Percentiles rank a stretch among this genome's conserved stretches.
These are phyloP conservation scores for Sisyra terminalis DNA, from an alignment of 2,888 invertebrate genomes.

Conservation along the genomic window DNA sequence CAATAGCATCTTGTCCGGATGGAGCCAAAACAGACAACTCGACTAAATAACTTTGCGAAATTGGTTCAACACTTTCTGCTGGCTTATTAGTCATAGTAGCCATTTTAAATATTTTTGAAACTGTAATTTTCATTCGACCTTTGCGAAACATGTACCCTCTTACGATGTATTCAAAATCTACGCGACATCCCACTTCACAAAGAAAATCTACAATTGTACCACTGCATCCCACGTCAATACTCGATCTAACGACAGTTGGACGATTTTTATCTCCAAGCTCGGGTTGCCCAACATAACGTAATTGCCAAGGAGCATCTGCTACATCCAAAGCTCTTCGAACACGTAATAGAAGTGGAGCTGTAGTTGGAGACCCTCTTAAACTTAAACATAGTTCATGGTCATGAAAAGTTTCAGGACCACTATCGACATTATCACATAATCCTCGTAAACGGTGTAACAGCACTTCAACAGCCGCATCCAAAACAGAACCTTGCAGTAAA, in stretches of 20 bases:
- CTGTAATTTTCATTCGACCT: constrained; percentile 92
- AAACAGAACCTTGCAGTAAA: constrained; percentile 80
- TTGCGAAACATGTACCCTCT: constrained; percentile 91
- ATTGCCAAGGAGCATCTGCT: constrained; percentile 72
- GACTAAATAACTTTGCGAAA: constrained; percentile 84
- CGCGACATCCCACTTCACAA: constrained; percentile 74
- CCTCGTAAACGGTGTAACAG: constrained; percentile 78
- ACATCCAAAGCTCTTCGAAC: constrained; percentile 73
- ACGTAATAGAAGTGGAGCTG: constrained; percentile 52
- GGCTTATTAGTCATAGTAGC: constrained; percentile 54
- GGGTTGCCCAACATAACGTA: constrained; percentile 83
- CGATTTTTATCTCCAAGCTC: constrained; percentile 78
- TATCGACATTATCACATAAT: constrained; percentile 83
- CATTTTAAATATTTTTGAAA: constrained; percentile 85
- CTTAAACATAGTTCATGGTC: constrained; percentile 88
- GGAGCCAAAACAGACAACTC: constrained; percentile 84
- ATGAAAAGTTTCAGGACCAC: constrained; percentile 78
- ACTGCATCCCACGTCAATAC: constrained; percentile 84
- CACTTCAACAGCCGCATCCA: constrained; percentile 83
- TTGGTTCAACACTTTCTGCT: constrained; percentile 57
- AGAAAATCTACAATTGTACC: constrained; percentile 82
- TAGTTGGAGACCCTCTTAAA: constrained; percentile 45
- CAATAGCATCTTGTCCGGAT: constrained; percentile 84
- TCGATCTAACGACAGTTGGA: constrained; percentile 80
- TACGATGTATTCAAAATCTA: constrained; percentile 88